Conservation (phyloP, 92 coral and sea anemone genomes). For the Montipora capitata region DNA sequence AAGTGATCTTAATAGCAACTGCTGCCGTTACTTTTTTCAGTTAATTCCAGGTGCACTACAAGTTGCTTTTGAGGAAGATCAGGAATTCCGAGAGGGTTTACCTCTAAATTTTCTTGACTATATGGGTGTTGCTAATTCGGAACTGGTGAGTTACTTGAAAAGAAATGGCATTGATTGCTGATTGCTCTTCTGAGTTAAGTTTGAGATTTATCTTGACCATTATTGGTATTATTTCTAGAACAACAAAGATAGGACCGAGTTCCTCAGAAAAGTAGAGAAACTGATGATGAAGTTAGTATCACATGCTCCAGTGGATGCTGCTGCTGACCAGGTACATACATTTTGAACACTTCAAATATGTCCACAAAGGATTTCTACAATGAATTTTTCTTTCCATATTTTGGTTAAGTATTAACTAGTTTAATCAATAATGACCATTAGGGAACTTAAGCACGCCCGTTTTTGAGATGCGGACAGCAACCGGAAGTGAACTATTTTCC, state of each 20-base stretch:
- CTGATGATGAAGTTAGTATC: constrained; percentile 91
- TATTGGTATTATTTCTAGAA: constrained; percentile 47
- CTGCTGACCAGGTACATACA: constrained; percentile 92
- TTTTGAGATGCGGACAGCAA: too few species aligned
- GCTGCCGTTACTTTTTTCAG: constrained; percentile 38
- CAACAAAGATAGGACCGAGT: constrained; percentile 88
- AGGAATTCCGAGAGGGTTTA: constrained; percentile 94
- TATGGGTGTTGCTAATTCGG: constrained; percentile 93
- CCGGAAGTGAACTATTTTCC: too few species aligned
- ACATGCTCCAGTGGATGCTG: constrained; percentile 97
- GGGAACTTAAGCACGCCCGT: too few species aligned
- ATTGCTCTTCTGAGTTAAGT: too few species aligned
- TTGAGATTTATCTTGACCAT: neutral
- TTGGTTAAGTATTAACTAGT: too few species aligned
- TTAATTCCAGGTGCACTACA: constrained; percentile 94
- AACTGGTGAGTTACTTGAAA: constrained; percentile 52
- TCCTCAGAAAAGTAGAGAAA: constrained; percentile 90
- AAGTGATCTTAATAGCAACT: neutral
- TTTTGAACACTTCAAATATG: too few species aligned
- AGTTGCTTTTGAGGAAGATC: constrained; percentile 98
- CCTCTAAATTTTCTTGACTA: constrained; percentile 91
- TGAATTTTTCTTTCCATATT: too few species aligned
- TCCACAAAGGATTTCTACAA: too few species aligned
- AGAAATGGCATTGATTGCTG: too few species aligned
- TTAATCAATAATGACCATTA: too few species aligned